Evolutionary conservation across 2,888 invertebrate species (phyloP), one percentile per base, ranked within the genome.

Genomic region (Boloria selene): DNA sequence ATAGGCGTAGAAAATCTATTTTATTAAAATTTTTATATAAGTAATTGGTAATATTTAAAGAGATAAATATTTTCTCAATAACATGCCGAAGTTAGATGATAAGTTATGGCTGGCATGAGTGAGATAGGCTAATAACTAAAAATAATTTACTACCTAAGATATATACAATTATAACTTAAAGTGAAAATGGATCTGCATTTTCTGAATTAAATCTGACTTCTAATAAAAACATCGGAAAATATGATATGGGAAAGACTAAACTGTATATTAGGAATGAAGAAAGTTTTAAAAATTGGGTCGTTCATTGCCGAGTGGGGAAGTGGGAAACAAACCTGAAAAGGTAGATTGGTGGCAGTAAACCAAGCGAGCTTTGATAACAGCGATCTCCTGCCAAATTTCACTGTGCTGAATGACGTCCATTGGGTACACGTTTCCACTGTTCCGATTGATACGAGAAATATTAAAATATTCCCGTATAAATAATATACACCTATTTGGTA

Each of bases 341-440:
- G 55, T 49, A 70, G 69, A 68, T 70, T 70, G 70, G 69, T 70
- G 62, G 67, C 63, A 62, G 71, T 74, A 75, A 72, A 74, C 73
- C 73, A 72, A 60, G 69, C 70, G 67, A 65, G 59, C 70, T 71
- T 77, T 77, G 85, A 85, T 85, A 85, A 81, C 80, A 77, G 76
- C 73, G 56, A 78, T 78, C 81, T 79, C 74, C 79, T 85, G 88
- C 86, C 86, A 88, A 87, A 86, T 80, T 83, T 84, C 79, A 80
- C 75, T 80, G 79, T 73, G 73, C 74, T 79, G 70, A 63, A 75
- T 87, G 85, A 86, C 85, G 87, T 82, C 76, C 62, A 78, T 73
- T 52, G 58, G 73, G 50, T 16, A 59, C 50, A 31, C 61, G 77
- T 78, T 26, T 78, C 79, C 83, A 83, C 61, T 78, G 69, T 70